Evolutionary conservation across 2,113 vertebrate genomes (phyloP).

Genomic region (Oriolus oriolus): DNA sequence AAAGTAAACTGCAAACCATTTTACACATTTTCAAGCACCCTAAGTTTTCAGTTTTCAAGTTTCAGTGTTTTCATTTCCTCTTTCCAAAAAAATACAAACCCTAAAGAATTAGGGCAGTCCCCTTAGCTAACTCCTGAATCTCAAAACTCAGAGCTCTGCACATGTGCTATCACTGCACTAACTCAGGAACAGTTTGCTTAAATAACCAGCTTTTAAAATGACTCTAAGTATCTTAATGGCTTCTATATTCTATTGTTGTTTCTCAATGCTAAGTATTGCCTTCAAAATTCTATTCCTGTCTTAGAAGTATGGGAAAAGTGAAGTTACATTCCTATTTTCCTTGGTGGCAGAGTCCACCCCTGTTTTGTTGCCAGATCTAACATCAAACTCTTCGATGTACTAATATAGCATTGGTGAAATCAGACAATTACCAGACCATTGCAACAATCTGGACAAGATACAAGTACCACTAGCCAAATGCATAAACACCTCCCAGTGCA

Average conservation of each 20-base stretch:
- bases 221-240: not conserved
- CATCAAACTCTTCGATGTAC: not conserved
- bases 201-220: not conserved
- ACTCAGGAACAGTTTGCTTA: not conserved
- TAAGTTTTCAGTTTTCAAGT: not conserved
- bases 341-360: not conserved
- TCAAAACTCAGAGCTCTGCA: not conserved
- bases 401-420: not conserved
- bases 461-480: not conserved
- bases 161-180: not conserved
- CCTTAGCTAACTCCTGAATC: not conserved
- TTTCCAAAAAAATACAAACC: not conserved
- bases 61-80: not conserved
- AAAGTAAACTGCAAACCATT: not conserved
- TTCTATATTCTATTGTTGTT: not conserved
- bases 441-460: not conserved
- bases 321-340: not conserved
- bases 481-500: not conserved
- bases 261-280: not conserved
- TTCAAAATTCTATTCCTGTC: not conserved
- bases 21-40: not conserved
- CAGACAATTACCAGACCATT: not conserved
- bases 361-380: not conserved
- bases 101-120: not conserved
- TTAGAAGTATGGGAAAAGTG: not conserved